Base-by-base conservation (phyloP, 2,113 vertebrate genomes). In the Uria aalge region DNA sequence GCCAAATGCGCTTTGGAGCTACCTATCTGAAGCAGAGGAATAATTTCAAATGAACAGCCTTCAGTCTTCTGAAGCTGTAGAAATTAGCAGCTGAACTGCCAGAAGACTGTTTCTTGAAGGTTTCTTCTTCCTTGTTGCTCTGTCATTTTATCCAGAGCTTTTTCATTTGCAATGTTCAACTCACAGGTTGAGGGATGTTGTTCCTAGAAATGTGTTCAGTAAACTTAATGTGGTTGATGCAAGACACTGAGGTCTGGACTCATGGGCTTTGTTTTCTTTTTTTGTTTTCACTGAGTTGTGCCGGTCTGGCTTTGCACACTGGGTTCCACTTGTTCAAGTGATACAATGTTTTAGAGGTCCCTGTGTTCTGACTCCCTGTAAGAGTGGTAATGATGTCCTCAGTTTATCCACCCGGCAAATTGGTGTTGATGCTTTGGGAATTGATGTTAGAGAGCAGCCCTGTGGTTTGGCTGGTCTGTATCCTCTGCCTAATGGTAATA, bases 211-310 rank as follows among this genome's bases (percentile, higher is more conserved):
- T 6, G 32, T 45, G 19, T 45, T 63, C 3, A 45, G 38, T 36
- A 41, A 75, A 29, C 20, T 40, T 5, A 9, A 24, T 1, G 67
- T 19, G 62, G 36, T 38, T 62, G 55, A 40, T 79, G 72, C 30
- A 30, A 45, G 48, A 26, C 12, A 6, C 22, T 12, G 55, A 74
- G 26, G 19, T 74, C 82, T 47, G 43, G 60, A 8, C 29, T 63
- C 14, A 1, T 0, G 55, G 18, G 14, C 0, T 34, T 76, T 36
- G 5, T 22, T 30, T 47, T 32, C 26, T 6, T 56, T 52, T 17
- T 52, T 21, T 34, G 4, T 36, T 88, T 38, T 53, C 17, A 23
- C 40, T 32, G 59, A 50, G 60, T 11, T 1, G 7, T 48, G 56
- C 9, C 24, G 48, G 30, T 24, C 67, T 64, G n/a, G 36, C 40